These are phyloP conservation scores for Agonopterix alstromeriana DNA, from an alignment of 2,888 invertebrate species.

Conservation along the genomic window DNA sequence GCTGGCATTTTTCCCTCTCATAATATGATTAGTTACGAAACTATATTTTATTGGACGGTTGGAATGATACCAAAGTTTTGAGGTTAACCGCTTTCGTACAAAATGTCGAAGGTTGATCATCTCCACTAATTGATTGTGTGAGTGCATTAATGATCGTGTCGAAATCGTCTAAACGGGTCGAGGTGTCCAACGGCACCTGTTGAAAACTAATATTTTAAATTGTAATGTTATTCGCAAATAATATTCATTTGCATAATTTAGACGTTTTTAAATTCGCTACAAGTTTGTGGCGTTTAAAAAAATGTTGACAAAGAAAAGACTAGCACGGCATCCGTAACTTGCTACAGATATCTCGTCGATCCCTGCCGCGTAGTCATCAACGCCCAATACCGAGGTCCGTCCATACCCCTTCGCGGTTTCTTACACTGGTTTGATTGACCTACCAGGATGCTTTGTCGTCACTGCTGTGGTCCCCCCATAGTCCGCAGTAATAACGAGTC, in stretches of 20 bases:
- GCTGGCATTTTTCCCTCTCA: slow-evolving; percentile 29
- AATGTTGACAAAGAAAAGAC: no score
- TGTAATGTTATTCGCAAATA: slow-evolving; percentile 1
- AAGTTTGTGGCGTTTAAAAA: background rate
- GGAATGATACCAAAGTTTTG: slow-evolving; percentile 8
- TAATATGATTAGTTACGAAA: slow-evolving; percentile 56
- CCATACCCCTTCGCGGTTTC: no score
- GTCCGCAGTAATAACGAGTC: no score
- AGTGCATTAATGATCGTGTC: slow-evolving; percentile 10
- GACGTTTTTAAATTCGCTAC: background rate
- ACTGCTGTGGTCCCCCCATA: no score
- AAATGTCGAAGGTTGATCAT: slow-evolving; percentile 24
- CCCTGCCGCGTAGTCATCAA: no score
- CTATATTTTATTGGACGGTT: slow-evolving; percentile 37
- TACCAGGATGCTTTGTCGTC: no score
- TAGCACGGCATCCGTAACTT: no score
- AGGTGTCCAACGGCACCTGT: slow-evolving; percentile 2
- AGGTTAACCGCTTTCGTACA: slow-evolving; percentile 32
- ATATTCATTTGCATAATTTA: slow-evolving; percentile 1
- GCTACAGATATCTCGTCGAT: no score
- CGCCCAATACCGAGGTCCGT: no score
- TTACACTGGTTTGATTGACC: no score
- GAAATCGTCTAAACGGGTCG: slow-evolving; percentile 7
- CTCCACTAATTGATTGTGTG: slow-evolving; percentile 34
- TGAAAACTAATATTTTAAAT: slow-evolving; percentile 2